Evolutionary conservation across 1,140 invertebrate genomes (phyloP), one percentile per base, ranked within the genome.

Genomic region (Doryteuthis pealeii): DNA sequence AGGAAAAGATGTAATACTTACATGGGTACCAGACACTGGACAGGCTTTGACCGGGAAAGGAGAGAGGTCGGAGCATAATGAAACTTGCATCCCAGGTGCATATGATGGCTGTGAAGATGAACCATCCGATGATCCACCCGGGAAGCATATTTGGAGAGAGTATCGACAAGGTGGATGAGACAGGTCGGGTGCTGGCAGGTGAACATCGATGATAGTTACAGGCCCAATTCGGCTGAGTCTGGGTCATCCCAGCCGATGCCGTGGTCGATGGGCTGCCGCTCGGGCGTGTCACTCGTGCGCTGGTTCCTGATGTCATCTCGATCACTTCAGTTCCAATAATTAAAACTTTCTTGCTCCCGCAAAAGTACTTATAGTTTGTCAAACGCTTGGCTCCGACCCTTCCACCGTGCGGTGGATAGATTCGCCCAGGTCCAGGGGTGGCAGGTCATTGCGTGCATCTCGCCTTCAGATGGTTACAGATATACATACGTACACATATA

Each of bases 11-110:
- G 22, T 62, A 22, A 40, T 68, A 81, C 81, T 81, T 73, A 82
- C 81, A 82, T 35, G 78, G 75, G 33, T 79, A 79, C 81, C 81
- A 82, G 33, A 81, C 35, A 10, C 30, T 49, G 31, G 72, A 54
- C 14, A 79, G 74, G 0, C 45, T 68, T 1, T 78, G 78, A 15
- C 78, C 80, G 8, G 81, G 81, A 0, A 82, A 62, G 2, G 76
- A 72, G 43, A 79, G 76, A 1, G 81, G 81, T 28, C 81, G 54
- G 5, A 74, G 76, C 71, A 82, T 73, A 65, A 82, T 82, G 45
- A 82, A 82, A 22, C 76, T 76, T 5, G 81, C 81, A 62, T 82
- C 81, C 80, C 80, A 82, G 0, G 78, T 81, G 49, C 81, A 82
- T 43, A 82, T 73, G 26, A 73, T 40, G 0, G 80, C 78, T 22